These are phyloP conservation scores for Eristalis arbustorum DNA, from an alignment of 2,888 invertebrate species.

Conservation along the genomic window DNA sequence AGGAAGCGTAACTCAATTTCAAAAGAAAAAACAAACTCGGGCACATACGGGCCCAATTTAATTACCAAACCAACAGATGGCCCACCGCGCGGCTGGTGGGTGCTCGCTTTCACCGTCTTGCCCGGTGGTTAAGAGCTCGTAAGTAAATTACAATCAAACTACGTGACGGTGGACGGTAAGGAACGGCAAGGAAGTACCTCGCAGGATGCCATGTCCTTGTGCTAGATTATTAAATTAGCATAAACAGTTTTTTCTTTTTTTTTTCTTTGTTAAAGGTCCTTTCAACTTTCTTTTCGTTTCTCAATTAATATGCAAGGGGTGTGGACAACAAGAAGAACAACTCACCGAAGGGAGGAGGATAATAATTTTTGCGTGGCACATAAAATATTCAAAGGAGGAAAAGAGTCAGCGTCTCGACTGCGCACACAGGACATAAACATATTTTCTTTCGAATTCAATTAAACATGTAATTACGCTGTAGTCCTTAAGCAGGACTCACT, in stretches of 20 bases:
- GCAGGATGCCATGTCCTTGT: slow-evolving; percentile 40
- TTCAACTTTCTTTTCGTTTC: slow-evolving; percentile 11
- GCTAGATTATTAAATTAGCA: slow-evolving; percentile 67
- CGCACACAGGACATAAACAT: slow-evolving; percentile 71
- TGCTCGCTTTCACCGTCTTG: neutral
- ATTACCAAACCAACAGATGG: slow-evolving; percentile 20
- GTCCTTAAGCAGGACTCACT: slow-evolving; percentile 3
- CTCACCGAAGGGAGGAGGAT: slow-evolving; percentile 6
- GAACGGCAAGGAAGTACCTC: slow-evolving; percentile 22
- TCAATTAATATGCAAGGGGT: slow-evolving; percentile 57
- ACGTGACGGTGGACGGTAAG: slow-evolving; percentile 30
- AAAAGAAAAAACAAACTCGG: neutral
- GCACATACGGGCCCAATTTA: slow-evolving; percentile 33
- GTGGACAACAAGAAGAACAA: neutral
- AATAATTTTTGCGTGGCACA: slow-evolving; percentile 5
- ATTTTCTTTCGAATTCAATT: slow-evolving; percentile 77
- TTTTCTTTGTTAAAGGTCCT: neutral
- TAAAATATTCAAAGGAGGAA: slow-evolving; percentile 62
- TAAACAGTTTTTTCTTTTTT: neutral
- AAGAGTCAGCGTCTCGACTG: slow-evolving; percentile 1
- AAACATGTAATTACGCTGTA: slow-evolving; percentile 79
- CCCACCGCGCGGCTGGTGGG: neutral
- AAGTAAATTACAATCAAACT: slow-evolving; percentile 57
- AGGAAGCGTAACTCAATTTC: slow-evolving; percentile 30
- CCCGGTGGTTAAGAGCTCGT: neutral